Base-by-base conservation (phyloP, 2,888 invertebrate species). In the Phyllotreta cruciferae region DNA sequence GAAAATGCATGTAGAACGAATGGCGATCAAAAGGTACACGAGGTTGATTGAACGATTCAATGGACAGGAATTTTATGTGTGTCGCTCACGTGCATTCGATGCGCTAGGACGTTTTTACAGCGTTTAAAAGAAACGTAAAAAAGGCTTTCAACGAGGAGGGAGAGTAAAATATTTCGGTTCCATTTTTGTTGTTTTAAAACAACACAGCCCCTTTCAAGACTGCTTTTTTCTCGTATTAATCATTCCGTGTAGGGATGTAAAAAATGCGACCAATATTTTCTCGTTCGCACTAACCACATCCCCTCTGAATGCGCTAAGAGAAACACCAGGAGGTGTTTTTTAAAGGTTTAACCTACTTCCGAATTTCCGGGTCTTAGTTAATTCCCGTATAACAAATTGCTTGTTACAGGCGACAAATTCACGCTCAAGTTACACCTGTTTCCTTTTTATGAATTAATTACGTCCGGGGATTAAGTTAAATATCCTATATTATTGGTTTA, bases 351-450 rank as follows among this genome's bases (percentile, higher is more conserved):
- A 45, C 38, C 45, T 38, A 47, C 37, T 57, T 57, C 56, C 49
- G 39, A 57, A 34, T 49, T 47, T 8, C 38, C 34, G 24, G 37
- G 38, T 24, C 13, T 38, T 37, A 11, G 37, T 52, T 52, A 52
- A 52, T 52, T 52, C 52, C 52, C 2, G 11, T 11, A 52, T 11
- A 37, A 52, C 37, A 13, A 52, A 52, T 52, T 52, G 52, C 37
- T 52, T 52, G 52, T 14, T 52, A 52, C 52, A 52, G 37, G 38
- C 13, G 52, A 52, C 52, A 52, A 49, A 37, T 52, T 52, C 52
- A 52, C 52, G 38, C 52, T 24, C 24, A 24, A 11, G 52, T 4
- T 35, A 34, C 24, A 47, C 47, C 24, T 47, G 13, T 47, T 50
- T 50, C 24, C 3, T 10, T 10, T 44, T 44, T 13, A 44, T 47